Evolutionary conservation across 2,888 invertebrate species (phyloP).

Genomic region (Poecilus cupreus): DNA sequence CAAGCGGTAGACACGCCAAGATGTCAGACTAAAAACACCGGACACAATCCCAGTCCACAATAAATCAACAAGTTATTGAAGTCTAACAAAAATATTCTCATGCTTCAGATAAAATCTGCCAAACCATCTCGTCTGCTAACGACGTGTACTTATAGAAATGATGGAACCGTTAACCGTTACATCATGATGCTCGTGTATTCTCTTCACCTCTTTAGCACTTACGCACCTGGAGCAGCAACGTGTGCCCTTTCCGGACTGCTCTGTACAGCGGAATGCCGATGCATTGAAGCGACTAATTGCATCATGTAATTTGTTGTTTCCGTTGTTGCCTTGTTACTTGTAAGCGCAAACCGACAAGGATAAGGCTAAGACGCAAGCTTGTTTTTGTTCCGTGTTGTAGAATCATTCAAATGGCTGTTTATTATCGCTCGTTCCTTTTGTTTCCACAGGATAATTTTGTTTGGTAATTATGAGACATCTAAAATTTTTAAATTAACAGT

Average conservation of each 20-base stretch:
- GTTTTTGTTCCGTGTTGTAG: slow-evolving; percentile 3
- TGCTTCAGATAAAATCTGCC: slow-evolving; percentile 37
- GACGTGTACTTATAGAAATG: slow-evolving; percentile 18
- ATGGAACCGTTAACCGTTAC: background rate
- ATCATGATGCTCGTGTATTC: background rate
- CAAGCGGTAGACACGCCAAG: slow-evolving; percentile 5
- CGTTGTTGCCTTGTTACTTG: slow-evolving; percentile 17
- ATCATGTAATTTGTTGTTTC: slow-evolving; percentile 15
- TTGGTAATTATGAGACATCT: slow-evolving; percentile 19
- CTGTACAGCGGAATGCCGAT: background rate
- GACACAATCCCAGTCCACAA: slow-evolving; percentile 21
- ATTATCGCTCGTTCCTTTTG: background rate
- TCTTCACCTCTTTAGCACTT: slow-evolving; percentile 12
- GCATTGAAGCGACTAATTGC: slow-evolving; percentile 25
- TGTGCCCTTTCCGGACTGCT: slow-evolving; percentile 1
- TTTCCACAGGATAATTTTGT: background rate
- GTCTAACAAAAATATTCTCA: slow-evolving; percentile 52
- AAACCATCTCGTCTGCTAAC: background rate
- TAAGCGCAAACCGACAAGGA: slow-evolving; percentile 15
- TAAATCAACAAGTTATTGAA: slow-evolving; percentile 58
- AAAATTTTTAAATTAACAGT: background rate
- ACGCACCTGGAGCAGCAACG: background rate
- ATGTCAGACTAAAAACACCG: background rate
- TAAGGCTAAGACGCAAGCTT: background rate
- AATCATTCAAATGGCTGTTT: slow-evolving; percentile 7